Evolutionary conservation across 2,888 invertebrate species (phyloP), one percentile per base, ranked within the genome.

Genomic region (Coleophora flavipennella): DNA sequence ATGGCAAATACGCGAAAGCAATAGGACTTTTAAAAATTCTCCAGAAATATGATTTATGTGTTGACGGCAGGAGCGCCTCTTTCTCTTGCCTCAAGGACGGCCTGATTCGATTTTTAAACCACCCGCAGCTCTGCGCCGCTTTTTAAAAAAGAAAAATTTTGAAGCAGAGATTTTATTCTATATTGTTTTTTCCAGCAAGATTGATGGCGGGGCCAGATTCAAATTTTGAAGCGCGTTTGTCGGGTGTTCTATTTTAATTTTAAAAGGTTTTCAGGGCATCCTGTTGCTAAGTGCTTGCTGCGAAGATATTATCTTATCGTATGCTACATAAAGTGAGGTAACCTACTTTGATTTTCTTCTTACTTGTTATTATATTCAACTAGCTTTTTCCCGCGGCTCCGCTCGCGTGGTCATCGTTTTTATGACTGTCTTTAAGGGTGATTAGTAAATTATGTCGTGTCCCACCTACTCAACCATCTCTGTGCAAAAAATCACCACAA

Each of bases 1-100:
- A 84, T 84, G 79, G 83, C 84, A 84, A 84, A 84, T 84, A 84
- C 84, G 83, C 84, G 84, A 84, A 84, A 84, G 84, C 84, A 84
- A 84, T 83, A 84, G 84, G 84, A 84, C 83, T 84, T 84, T 84
- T 84, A 84, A 84, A 84, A 84, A 81, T 84, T 83, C 83, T 81
- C 81, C 77, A 80, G 83, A 84, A 84, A 84, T 84, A 84, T 84
- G 84, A 84, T 84, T 84, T 84, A 84, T 84, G 80, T 84, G 84
- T 84, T 81, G 84, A 83, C 83, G 83, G 80, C 75, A 55, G 69
- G 61, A 66, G 67, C 67, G 75, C 73, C 71, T 72, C 71, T 69
- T 69, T 67, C 67, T 71, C 67, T 65, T 67, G 50, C 61, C 46
- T 69, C 80, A 83, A 81, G 83, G 81, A 66, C 80, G 83, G 79